These are phyloP conservation scores for Nomada ruficornis DNA, from an alignment of 2,888 invertebrate species.

Conservation along the genomic window DNA sequence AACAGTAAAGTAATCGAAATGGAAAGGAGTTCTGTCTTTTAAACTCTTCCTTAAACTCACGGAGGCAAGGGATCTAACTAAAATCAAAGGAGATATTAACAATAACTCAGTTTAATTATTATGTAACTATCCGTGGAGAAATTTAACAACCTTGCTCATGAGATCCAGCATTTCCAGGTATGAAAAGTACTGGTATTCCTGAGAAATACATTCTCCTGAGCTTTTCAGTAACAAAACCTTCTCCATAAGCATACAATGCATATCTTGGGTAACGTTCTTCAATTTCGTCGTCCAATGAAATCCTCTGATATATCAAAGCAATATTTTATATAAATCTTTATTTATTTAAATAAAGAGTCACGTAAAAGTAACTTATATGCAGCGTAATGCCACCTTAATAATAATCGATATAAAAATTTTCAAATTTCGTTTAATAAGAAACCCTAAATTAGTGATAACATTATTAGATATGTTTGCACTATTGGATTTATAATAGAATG, in stretches of 20 bases:
- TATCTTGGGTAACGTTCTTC: constrained; percentile 90
- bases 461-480: background rate
- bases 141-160: constrained; percentile 90
- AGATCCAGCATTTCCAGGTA: constrained; percentile 98
- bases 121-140: background rate
- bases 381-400: background rate
- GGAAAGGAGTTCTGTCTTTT: constrained; percentile 88
- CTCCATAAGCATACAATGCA: constrained; percentile 95
- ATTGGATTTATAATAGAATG: background rate
- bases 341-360: background rate
- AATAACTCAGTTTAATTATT: constrained; percentile 2
- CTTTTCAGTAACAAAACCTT: constrained; percentile 91
- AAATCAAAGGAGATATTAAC: constrained; percentile 60
- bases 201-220: constrained; percentile 90
- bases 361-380: background rate
- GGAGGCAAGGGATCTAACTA: constrained; percentile 95
- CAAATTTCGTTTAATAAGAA: background rate
- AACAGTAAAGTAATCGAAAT: constrained; percentile 96
- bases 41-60: constrained; percentile 94
- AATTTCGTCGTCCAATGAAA: constrained; percentile 87
- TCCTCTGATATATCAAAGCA: constrained; percentile 85
- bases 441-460: background rate
- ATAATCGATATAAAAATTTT: background rate
- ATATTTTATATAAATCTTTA: background rate
- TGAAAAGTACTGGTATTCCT: constrained; percentile 96